phyloP scores from a whole-genome alignment of 2,113 vertebrate species.

The Zosterops borbonicus region DNA sequence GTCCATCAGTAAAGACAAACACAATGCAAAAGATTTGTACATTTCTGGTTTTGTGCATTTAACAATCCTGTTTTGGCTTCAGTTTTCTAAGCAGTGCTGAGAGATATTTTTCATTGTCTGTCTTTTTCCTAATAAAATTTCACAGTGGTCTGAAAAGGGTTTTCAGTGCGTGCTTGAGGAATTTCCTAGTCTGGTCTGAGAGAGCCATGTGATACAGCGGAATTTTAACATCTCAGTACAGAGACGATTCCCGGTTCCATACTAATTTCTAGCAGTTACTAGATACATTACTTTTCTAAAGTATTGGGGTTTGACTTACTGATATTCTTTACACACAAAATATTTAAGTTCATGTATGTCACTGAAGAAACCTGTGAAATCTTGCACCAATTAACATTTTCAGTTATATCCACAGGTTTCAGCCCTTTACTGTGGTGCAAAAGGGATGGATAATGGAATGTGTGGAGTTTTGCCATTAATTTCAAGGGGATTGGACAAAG shows the following conservation, averaged over 20 bases:
- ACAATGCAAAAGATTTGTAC: background rate
- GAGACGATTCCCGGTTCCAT: background rate
- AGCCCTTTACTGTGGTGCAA: background rate
- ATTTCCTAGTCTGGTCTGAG: constrained; percentile 55
- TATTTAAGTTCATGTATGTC: background rate
- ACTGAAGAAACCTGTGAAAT: background rate
- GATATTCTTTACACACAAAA: background rate
- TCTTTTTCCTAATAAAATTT: constrained; percentile 48
- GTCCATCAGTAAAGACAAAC: background rate
- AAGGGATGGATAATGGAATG: background rate
- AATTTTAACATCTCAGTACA: background rate
- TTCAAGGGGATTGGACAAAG: background rate
- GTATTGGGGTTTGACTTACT: background rate
- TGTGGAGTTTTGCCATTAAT: background rate
- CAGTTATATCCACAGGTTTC: background rate
- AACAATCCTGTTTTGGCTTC: background rate
- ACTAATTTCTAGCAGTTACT: background rate
- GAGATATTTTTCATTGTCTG: background rate
- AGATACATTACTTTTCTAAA: background rate
- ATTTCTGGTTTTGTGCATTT: accelerated
- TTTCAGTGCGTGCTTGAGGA: constrained; percentile 47
- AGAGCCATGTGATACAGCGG: background rate
- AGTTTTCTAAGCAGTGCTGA: background rate
- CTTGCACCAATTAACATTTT: background rate
- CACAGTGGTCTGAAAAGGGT: constrained; percentile 15